These are phyloP conservation scores for Hybognathus amarus DNA, from an alignment of 2,797 vertebrate genomes.

Conservation along the genomic window DNA sequence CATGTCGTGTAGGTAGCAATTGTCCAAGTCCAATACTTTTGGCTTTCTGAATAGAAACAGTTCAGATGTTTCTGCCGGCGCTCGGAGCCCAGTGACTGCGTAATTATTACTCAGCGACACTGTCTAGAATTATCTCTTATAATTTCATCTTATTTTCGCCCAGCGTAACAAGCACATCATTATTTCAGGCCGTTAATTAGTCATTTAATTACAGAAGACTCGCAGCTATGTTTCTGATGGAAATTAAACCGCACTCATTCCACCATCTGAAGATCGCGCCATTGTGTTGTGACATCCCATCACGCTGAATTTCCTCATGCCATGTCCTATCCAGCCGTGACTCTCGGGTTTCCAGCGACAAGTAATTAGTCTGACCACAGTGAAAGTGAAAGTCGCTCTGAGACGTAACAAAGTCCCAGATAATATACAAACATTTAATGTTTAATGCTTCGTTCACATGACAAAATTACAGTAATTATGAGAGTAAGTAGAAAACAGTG, in stretches of 20 bases:
- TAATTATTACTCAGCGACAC: slow-evolving; percentile 6
- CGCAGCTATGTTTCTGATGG: slow-evolving; percentile 29
- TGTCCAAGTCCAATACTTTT: slow-evolving; percentile 26
- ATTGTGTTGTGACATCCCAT: slow-evolving; percentile 31
- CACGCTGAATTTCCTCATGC: slow-evolving; percentile 2
- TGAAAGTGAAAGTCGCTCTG: not conserved
- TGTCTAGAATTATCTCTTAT: slow-evolving; percentile 22
- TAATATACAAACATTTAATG: not conserved
- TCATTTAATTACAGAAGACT: slow-evolving; percentile 45
- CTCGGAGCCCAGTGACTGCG: not conserved
- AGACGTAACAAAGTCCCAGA: not conserved
- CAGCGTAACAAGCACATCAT: slow-evolving; percentile 23
- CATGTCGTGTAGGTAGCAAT: slow-evolving; percentile 15
- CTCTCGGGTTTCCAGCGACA: not conserved
- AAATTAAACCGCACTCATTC: slow-evolving; percentile 6
- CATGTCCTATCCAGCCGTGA: slow-evolving; percentile 11
- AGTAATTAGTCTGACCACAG: slow-evolving; percentile 14
- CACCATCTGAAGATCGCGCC: not conserved
- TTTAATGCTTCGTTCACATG: not conserved
- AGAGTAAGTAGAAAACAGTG: not conserved
- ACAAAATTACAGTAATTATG: slow-evolving; percentile 2
- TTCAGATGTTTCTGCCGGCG: not conserved
- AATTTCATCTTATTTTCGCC: not conserved
- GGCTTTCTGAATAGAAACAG: slow-evolving; percentile 8
- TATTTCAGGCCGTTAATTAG: slow-evolving; percentile 40